Evolutionary conservation across 1,140 invertebrate species (phyloP), one percentile per base, ranked within the genome.

Genomic region (Polypedilum pembai): DNA sequence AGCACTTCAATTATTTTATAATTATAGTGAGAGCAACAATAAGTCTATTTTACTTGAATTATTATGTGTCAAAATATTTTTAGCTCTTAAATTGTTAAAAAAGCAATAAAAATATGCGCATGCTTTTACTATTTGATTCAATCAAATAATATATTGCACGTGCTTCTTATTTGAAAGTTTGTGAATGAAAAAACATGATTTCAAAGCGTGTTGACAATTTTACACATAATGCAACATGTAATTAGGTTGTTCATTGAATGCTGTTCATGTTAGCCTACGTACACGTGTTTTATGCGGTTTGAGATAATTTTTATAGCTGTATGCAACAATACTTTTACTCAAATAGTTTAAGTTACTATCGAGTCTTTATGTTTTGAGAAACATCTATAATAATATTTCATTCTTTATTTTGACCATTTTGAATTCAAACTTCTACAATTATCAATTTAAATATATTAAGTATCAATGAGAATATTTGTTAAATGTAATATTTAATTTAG

Each of bases 131-230:
- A 12, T n/a, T 56, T 56, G 15, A n/a, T 56, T 15, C 15, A n/a
- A 56, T n/a, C 12, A 12, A 12, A 56, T 15, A n/a, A 56, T 56
- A 15, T 1, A n/a, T 56, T 15, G 12, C 45, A 56, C 45, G 45
- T 56, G 45, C 45, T 56, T 56, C 45, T 56, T n/a, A 56, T 56
- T 56, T n/a, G n/a, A 56, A 56, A n/a, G 45, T 56, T 56, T 56
- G n/a, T 56, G 45, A 56, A 56, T 56, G 45, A 56, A 56, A 56
- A n/a, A 12, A n/a, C 45, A 12, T 56, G 45, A 56, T 56, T 56
- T 56, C 45, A 56, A 15, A 56, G n/a, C 45, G 45, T 56, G 45
- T 12, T 56, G 45, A 56, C 45, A 56, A 33, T 33, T 33, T 33
- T 33, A 33, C 5, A 33, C 24, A 56, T 56, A 56, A 56, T 56